A percentile compares a stretch with the other conserved stretches of the same genome.
Conservation (phyloP, 2,797 vertebrate genomes). For the Phrynocephalus forsythii region DNA sequence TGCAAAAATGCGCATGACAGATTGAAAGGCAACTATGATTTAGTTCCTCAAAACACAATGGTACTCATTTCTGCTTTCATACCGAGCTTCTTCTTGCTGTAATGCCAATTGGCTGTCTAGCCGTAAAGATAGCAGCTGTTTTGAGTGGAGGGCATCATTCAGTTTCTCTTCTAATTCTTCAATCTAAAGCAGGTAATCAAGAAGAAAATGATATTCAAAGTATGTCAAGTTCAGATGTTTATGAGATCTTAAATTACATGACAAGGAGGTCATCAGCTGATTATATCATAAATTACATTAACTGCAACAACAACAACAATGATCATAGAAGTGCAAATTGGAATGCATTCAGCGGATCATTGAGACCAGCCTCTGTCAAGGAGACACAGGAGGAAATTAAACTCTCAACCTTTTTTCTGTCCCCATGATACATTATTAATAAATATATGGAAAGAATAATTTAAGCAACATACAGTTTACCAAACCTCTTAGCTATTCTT, state of each 20-base stretch:
- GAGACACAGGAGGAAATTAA: too few species aligned
- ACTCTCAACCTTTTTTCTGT: background rate
- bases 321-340: too few species aligned
- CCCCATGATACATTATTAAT: background rate
- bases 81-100: constrained; percentile 93
- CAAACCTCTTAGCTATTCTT: background rate
- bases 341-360: too few species aligned
- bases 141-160: constrained; percentile 93
- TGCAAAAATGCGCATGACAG: background rate
- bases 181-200: constrained; percentile 71
- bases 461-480: too few species aligned
- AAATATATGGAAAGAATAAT: background rate
- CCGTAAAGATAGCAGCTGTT: constrained; percentile 88
- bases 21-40: background rate
- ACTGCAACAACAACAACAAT: too few species aligned
- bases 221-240: background rate
- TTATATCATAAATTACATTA: background rate
- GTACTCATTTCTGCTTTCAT: constrained; percentile 49
- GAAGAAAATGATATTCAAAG: background rate
- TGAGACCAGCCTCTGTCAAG: too few species aligned
- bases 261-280: background rate
- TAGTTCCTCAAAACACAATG: background rate
- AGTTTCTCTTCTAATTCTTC: constrained; percentile 96
- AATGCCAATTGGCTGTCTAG: constrained; percentile 92
- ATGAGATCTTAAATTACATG: background rate